Base-by-base conservation (phyloP, 1,140 invertebrate genomes). In the Sminthurinus signatus region DNA sequence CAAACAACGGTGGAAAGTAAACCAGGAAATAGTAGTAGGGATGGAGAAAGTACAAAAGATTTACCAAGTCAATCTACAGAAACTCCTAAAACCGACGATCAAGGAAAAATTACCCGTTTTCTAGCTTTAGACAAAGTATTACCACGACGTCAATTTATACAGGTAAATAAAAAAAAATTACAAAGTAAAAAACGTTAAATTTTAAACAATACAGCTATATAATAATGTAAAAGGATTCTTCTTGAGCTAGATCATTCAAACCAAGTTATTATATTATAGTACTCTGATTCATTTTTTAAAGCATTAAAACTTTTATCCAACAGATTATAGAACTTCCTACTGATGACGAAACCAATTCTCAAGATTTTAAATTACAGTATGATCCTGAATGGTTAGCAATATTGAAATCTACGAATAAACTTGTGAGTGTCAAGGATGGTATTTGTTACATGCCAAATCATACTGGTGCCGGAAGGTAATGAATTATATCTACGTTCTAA, bases 101-200 rank as follows among this genome's bases (percentile, higher is more conserved):
- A 36, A 36, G 70, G 80, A 31, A 73, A 74, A 62, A 50, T 65
- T 27, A 98, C 95, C 0, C 91, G 89, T 77, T 99, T 99, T 79
- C 77, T 99, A 62, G 93, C 95, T 1, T 77, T 99, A 10, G 95
- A 99, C 75, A 99, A 99, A 80, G 96, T 94, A 78, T 78, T 98
- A 32, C 93, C 93, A 0, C 84, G 83, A 70, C 80, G 92, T 71
- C 83, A 87, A 61, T 97, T 95, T 79, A 78, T 97, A 60, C 91
- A 94, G 81, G 80, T 90, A 52, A 57, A 58, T n/a, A n/a, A n/a
- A n/a, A n/a, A n/a, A n/a, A n/a, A n/a, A n/a, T n/a, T n/a, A n/a
- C n/a, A n/a, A n/a, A n/a, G n/a, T n/a, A n/a, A n/a, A n/a, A n/a
- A n/a, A n/a, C n/a, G n/a, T n/a, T n/a, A n/a, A n/a, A n/a, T n/a